These are phyloP conservation scores for Ophioninae sp. DNA, from an alignment of 2,888 invertebrate genomes.

Conservation along the genomic window DNA sequence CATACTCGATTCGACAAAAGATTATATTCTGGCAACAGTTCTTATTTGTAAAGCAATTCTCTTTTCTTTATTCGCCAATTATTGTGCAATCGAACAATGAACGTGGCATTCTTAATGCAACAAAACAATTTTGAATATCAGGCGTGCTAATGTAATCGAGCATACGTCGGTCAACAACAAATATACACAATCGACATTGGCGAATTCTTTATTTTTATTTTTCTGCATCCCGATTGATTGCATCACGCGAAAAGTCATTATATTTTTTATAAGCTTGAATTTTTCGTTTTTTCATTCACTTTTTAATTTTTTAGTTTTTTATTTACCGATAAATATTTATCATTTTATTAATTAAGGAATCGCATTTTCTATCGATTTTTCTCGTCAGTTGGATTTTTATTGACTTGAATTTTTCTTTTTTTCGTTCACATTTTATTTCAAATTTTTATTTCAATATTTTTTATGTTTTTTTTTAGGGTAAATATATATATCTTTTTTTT, in stretches of 20 bases:
- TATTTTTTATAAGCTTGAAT: no score
- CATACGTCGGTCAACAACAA: not conserved
- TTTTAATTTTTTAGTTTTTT: not conserved
- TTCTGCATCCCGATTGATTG: not conserved
- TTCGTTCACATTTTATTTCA: no score
- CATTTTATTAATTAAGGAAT: no score
- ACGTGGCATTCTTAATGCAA: no score
- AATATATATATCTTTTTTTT: no score
- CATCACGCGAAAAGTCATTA: no score
- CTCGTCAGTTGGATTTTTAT: no score
- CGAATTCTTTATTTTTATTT: not conserved
- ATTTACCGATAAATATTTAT: no score
- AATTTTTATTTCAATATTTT: no score
- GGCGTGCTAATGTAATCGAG: not conserved
- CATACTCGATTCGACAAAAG: slow-evolving; percentile 5
- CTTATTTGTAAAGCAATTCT: not conserved
- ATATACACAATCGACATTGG: not conserved
- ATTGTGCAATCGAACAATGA: not conserved
- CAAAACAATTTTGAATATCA: not conserved
- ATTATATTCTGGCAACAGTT: not conserved
- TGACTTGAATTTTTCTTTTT: no score
- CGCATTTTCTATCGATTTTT: no score
- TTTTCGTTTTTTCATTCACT: not conserved
- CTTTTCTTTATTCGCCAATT: not conserved
- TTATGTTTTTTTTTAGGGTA: no score